Evolutionary conservation across 2,113 vertebrate species (phyloP).

Genomic region (Phalacrocorax carbo): DNA sequence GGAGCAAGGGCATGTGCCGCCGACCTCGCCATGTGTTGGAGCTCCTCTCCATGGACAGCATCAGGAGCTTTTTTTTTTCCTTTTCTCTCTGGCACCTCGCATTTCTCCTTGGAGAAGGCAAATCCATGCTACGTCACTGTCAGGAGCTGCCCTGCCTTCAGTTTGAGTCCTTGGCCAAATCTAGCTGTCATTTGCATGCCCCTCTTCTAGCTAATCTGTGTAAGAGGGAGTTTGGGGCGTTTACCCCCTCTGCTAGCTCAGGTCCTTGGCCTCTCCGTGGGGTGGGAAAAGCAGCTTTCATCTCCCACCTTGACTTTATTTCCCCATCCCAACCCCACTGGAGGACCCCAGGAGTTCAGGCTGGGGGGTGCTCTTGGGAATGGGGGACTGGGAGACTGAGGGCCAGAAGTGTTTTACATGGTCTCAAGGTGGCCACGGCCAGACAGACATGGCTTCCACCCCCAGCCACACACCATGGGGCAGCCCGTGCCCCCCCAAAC

Average conservation of each 20-base stretch:
- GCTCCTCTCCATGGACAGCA: not conserved
- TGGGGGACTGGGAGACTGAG: rapidly evolving
- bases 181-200: not conserved
- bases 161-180: not conserved
- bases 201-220: not conserved
- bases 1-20: not conserved
- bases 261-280: not conserved
- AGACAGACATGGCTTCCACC: not conserved
- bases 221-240: not conserved
- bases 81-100: not conserved
- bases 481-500: not conserved
- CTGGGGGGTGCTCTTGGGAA: not conserved
- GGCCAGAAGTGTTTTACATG: not conserved
- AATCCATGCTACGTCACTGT: rapidly evolving
- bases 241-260: not conserved
- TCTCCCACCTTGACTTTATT: not conserved
- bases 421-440: not conserved
- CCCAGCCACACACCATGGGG: not conserved
- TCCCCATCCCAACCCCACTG: not conserved
- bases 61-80: not conserved
- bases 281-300: not conserved
- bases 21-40: not conserved
- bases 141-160: not conserved
- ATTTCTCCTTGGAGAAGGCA: not conserved
- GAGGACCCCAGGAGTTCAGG: not conserved